Evolutionary conservation across 2,113 vertebrate genomes (phyloP).

Genomic region (Sapayoa aenigma): DNA sequence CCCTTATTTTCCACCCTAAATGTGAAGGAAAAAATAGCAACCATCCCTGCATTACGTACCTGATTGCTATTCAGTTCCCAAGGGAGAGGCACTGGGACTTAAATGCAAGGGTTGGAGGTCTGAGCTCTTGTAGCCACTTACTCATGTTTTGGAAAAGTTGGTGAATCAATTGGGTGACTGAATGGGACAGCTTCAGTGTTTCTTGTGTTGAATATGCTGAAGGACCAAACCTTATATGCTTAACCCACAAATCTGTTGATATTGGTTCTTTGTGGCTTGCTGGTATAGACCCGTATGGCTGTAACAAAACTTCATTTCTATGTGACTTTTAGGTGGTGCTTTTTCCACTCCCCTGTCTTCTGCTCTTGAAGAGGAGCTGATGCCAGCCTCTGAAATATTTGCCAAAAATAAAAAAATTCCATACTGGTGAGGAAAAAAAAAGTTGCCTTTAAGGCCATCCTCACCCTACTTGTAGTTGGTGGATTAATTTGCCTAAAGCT

Average conservation of each 20-base stretch:
- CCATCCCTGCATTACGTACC: constrained; percentile 25
- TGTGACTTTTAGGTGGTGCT: not conserved
- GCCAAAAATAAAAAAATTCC: not conserved
- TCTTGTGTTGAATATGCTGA: not conserved
- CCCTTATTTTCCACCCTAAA: constrained; percentile 8
- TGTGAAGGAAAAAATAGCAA: not conserved
- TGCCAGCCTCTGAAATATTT: not conserved
- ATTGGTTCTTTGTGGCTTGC: not conserved
- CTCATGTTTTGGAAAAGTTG: constrained; percentile 33
- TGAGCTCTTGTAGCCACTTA: constrained; percentile 38
- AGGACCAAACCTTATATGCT: not conserved
- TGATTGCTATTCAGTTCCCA: constrained; percentile 65
- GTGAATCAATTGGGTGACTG: constrained; percentile 45
- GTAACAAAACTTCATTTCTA: not conserved
- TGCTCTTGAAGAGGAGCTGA: not conserved
- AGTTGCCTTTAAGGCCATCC: not conserved
- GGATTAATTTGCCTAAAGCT: not conserved
- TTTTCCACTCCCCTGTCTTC: not conserved
- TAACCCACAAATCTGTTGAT: not conserved
- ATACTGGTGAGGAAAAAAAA: not conserved
- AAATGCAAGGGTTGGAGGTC: constrained; percentile 31
- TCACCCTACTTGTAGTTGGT: not conserved
- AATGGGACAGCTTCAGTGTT: not conserved
- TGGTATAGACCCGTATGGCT: not conserved
- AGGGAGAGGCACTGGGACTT: constrained; percentile 35